Conservation (phyloP, 2,797 vertebrate genomes). For the Rhadinocentrus ornatus region DNA sequence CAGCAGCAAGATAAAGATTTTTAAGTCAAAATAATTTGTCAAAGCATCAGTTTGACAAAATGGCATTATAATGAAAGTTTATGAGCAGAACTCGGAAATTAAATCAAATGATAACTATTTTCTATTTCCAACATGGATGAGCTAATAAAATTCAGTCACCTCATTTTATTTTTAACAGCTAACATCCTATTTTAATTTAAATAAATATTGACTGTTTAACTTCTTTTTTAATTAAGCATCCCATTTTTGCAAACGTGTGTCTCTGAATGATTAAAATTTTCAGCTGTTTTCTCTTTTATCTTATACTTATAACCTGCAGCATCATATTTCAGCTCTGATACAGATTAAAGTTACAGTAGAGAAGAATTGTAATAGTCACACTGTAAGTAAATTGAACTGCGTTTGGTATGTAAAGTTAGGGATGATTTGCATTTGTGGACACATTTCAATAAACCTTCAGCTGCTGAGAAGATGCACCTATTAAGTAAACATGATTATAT, state of each 20-base stretch:
- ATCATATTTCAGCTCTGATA: conserved; percentile 14
- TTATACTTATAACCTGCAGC: conserved; percentile 8
- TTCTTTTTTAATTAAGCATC: background rate
- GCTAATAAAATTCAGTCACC: background rate
- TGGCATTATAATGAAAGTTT: background rate
- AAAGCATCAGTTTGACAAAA: background rate
- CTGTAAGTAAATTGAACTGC: conserved; percentile 22
- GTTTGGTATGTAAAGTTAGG: background rate
- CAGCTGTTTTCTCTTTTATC: background rate
- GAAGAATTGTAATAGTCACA: conserved; percentile 13
- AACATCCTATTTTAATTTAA: background rate
- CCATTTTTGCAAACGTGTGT: background rate
- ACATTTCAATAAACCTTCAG: background rate
- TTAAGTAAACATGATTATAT: conserved; percentile 23
- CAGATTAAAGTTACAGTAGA: conserved; percentile 6
- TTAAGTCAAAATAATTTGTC: background rate
- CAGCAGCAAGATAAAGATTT: background rate
- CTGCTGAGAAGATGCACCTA: conserved; percentile 2
- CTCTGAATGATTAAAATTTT: background rate
- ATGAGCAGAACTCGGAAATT: background rate
- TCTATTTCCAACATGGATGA: background rate
- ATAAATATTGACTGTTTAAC: background rate
- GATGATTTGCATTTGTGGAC: background rate
- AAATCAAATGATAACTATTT: background rate
- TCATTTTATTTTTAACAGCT: background rate